Evolutionary conservation across 2,113 vertebrate species (phyloP).

Genomic region (Garra rufa): DNA sequence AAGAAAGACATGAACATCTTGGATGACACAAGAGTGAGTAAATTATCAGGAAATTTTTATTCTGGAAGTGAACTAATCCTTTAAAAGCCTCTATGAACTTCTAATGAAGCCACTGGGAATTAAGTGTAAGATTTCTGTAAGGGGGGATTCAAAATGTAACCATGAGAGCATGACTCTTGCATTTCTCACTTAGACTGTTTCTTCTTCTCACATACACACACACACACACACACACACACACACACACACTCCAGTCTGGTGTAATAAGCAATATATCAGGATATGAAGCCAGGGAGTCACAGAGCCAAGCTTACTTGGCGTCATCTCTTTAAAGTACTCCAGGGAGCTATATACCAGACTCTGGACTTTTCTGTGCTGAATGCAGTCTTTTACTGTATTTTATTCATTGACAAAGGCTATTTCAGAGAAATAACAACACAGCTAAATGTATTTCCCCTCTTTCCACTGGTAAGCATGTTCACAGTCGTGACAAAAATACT

Average conservation of each 20-base stretch:
- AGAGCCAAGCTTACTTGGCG: slow-evolving; percentile 8
- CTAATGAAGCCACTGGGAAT: not conserved
- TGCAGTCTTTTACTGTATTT: not conserved
- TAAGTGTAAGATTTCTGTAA: not conserved
- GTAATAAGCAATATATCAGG: slow-evolving; percentile 10
- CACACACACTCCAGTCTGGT: not conserved
- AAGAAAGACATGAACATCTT: no score
- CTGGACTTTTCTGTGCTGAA: not conserved
- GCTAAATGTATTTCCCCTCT: not conserved
- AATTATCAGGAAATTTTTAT: no score
- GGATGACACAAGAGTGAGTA: no score
- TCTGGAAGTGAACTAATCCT: not conserved
- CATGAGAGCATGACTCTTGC: not conserved
- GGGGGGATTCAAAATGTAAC: not conserved
- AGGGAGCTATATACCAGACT: slow-evolving; percentile 25
- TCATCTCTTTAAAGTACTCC: not conserved
- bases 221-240: slow-evolving; percentile 4
- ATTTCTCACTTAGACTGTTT: not conserved
- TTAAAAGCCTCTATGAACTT: not conserved
- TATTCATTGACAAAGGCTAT: not conserved
- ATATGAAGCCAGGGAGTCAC: not conserved
- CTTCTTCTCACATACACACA: not conserved
- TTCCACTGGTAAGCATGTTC: not conserved
- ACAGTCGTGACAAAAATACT: not conserved
- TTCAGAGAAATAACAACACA: not conserved